Evolutionary conservation across 1,140 invertebrate genomes (phyloP).

Genomic region (Sycophila sp.): DNA sequence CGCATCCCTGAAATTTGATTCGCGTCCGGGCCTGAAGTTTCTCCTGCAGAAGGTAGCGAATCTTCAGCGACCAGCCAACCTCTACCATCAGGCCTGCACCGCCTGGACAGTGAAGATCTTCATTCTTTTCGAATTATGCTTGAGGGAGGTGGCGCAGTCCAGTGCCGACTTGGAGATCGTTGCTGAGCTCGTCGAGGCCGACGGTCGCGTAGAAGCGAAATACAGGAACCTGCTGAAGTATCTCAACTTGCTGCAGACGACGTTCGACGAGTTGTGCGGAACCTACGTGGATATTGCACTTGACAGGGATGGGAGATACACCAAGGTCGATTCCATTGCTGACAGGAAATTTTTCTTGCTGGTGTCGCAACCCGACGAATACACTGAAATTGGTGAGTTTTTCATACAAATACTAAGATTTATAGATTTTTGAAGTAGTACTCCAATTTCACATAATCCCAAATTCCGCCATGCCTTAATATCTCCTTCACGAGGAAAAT

Average conservation of each 20-base stretch:
- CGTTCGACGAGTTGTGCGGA: slow-evolving; percentile 72
- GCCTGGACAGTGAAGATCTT: slow-evolving; percentile 92
- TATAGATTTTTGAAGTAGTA: no score
- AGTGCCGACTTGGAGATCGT: slow-evolving; percentile 72
- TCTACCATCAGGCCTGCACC: slow-evolving; percentile 92
- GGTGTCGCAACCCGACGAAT: slow-evolving; percentile 73
- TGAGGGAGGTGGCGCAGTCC: slow-evolving; percentile 63
- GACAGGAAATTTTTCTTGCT: slow-evolving; percentile 74
- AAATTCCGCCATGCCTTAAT: no score
- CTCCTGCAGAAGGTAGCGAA: slow-evolving; percentile 92
- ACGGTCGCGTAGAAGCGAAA: slow-evolving; percentile 24
- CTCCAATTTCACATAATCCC: no score
- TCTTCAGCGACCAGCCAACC: slow-evolving; percentile 86
- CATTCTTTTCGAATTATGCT: slow-evolving; percentile 79
- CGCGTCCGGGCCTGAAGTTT: slow-evolving; percentile 90
- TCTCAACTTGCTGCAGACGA: slow-evolving; percentile 50
- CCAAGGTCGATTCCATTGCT: slow-evolving; percentile 68
- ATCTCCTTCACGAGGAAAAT: no score
- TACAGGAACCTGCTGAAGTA: slow-evolving; percentile 50
- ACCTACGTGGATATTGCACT: slow-evolving; percentile 72
- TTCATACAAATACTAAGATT: background rate
- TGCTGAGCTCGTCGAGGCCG: slow-evolving; percentile 69
- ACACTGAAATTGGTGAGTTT: slow-evolving; percentile 62
- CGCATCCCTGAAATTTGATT: slow-evolving; percentile 86
- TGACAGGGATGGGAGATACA: slow-evolving; percentile 69